Conservation (phyloP, 92 coral and sea anemone genomes). For the Hydrozoanthus gracilis region DNA sequence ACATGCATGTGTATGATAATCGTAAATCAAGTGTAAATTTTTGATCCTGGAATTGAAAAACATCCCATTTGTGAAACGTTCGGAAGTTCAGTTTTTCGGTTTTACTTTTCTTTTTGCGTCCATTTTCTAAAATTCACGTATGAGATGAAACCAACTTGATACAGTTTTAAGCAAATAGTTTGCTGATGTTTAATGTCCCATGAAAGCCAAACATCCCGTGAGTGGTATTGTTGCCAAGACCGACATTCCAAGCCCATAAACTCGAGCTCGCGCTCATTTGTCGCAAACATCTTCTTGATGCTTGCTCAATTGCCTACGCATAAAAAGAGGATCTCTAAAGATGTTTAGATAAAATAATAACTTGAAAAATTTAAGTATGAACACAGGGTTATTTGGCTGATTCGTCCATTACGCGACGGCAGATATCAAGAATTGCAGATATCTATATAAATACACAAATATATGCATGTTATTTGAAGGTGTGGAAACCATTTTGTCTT, state of each 20-base stretch:
- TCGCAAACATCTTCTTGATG: not conserved
- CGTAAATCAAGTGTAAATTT: slow-evolving; percentile 1
- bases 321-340: not conserved
- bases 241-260: not conserved
- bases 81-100: slow-evolving; percentile 1
- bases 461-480: slow-evolving; percentile 16
- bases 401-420: not conserved
- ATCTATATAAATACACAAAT: not conserved
- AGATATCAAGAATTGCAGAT: slow-evolving; percentile 24
- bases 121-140: not conserved
- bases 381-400: not conserved
- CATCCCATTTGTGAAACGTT: slow-evolving; percentile 5
- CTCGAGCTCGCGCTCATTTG: slow-evolving; percentile 3
- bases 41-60: not conserved
- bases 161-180: not conserved
- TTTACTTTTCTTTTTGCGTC: not conserved
- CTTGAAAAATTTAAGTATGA: slow-evolving; percentile 5
- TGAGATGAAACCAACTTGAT: not conserved
- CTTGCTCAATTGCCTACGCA: slow-evolving; percentile 23
- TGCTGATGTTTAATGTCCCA: not conserved
- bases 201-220: not conserved
- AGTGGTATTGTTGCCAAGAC: slow-evolving; percentile 3
- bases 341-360: slow-evolving; percentile 21
- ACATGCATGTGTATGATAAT: slow-evolving; percentile 1
- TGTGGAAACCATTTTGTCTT: not conserved